Evolutionary conservation across 2,113 vertebrate genomes (phyloP).

Genomic region (Brienomyrus longianalis): DNA sequence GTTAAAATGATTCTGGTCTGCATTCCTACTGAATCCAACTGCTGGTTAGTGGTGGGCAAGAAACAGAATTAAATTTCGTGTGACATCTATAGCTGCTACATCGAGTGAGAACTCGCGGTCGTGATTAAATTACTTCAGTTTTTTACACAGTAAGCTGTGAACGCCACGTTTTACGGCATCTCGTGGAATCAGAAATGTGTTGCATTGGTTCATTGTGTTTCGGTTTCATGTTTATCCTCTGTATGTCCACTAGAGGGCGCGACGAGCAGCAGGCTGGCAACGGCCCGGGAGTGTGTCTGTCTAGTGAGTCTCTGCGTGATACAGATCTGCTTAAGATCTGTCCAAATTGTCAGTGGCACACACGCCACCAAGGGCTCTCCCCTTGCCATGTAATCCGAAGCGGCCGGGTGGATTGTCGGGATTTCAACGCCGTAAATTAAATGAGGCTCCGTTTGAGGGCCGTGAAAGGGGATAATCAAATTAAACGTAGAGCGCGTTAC

Average conservation of each 20-base stretch:
- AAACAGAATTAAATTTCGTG: neutral
- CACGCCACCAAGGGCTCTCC: neutral
- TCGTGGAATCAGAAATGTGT: neutral
- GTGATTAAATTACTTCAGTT: neutral
- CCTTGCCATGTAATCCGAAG: neutral
- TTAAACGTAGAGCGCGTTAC: neutral
- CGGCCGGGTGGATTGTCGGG: neutral
- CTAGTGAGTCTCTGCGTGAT: neutral
- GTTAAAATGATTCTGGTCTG: neutral
- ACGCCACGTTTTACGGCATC: neutral
- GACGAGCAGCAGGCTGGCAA: neutral
- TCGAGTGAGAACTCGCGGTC: neutral
- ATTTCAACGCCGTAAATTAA: slow-evolving; percentile 5
- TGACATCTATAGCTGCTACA: neutral
- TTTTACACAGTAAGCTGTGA: neutral
- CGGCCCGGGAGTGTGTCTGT: neutral
- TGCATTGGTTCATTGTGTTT: neutral
- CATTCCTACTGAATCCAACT: neutral
- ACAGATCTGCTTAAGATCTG: slow-evolving; percentile 1
- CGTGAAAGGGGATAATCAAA: slow-evolving; percentile 17
- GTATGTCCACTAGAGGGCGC: slow-evolving; percentile 8
- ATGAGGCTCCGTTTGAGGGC: slow-evolving; percentile 1
- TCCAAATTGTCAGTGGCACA: slow-evolving; percentile 1
- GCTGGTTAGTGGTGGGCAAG: neutral
- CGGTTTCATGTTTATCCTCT: neutral